Conservation (phyloP, 2,113 vertebrate species). For the Heptranchias perlo region DNA sequence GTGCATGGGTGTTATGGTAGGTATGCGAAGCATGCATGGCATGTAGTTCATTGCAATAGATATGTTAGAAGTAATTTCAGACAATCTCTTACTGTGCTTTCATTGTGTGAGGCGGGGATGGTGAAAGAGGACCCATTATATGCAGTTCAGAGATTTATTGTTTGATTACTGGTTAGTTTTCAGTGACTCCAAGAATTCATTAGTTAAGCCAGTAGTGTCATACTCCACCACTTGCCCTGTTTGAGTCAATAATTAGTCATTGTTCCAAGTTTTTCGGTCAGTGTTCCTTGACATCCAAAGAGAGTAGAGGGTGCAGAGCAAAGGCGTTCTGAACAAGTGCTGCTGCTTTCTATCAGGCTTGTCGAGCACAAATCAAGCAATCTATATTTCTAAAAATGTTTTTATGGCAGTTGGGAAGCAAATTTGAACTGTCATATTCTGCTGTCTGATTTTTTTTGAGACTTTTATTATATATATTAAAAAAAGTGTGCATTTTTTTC, state of each 20-base stretch:
- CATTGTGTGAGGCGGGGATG: constrained; percentile 24
- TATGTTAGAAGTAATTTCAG: constrained; percentile 10
- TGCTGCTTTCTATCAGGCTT: background rate
- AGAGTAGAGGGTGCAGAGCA: background rate
- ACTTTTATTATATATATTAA: background rate
- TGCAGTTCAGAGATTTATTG: background rate
- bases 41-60: constrained; percentile 15
- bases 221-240: background rate
- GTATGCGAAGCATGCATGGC: constrained; percentile 28
- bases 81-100: constrained; percentile 15
- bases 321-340: background rate
- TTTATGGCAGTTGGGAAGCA: no score
- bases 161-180: constrained; percentile 1
- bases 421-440: no score
- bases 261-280: background rate
- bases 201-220: background rate
- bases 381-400: background rate
- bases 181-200: background rate
- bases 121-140: background rate
- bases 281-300: background rate
- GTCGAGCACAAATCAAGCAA: background rate
- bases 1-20: background rate
- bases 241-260: background rate
- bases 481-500: background rate
- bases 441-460: background rate